Conservation (phyloP, 2,113 vertebrate genomes). For the Scortum barcoo region DNA sequence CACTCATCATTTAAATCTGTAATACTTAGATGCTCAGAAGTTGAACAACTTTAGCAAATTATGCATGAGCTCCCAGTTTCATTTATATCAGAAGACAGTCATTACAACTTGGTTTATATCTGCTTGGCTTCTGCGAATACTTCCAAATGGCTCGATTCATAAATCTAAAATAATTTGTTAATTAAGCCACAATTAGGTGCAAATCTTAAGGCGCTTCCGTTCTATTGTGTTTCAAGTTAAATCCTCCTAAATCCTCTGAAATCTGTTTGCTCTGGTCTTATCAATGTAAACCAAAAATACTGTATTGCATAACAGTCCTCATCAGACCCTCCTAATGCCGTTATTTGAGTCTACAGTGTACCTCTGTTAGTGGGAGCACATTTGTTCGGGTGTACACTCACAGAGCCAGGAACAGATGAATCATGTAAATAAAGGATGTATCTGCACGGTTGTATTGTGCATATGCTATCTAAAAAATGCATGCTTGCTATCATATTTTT, state of each 20-base stretch:
- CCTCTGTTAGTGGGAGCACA: slow-evolving; percentile 2
- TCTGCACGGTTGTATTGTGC: neutral
- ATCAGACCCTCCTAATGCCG: neutral
- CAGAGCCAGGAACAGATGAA: slow-evolving; percentile 2
- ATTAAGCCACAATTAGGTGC: slow-evolving; percentile 32
- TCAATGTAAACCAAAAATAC: slow-evolving; percentile 23
- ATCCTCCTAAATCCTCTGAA: slow-evolving; percentile 30
- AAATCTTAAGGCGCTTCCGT: neutral
- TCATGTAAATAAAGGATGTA: neutral
- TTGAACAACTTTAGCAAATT: neutral
- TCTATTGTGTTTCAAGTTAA: slow-evolving; percentile 11
- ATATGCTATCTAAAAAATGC: neutral
- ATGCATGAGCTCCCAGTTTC: neutral
- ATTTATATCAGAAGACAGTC: neutral
- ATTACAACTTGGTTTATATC: neutral
- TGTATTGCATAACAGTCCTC: slow-evolving; percentile 11
- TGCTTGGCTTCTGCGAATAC: neutral
- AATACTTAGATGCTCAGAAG: neutral
- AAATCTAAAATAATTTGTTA: slow-evolving; percentile 10
- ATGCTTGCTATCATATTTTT: neutral
- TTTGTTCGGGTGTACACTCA: neutral
- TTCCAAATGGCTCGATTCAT: neutral
- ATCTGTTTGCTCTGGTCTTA: slow-evolving; percentile 27
- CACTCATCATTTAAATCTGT: slow-evolving; percentile 16
- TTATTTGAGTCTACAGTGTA: slow-evolving; percentile 1